Evolutionary conservation across 1,140 invertebrate genomes (phyloP).

Genomic region (Drosophila azteca): DNA sequence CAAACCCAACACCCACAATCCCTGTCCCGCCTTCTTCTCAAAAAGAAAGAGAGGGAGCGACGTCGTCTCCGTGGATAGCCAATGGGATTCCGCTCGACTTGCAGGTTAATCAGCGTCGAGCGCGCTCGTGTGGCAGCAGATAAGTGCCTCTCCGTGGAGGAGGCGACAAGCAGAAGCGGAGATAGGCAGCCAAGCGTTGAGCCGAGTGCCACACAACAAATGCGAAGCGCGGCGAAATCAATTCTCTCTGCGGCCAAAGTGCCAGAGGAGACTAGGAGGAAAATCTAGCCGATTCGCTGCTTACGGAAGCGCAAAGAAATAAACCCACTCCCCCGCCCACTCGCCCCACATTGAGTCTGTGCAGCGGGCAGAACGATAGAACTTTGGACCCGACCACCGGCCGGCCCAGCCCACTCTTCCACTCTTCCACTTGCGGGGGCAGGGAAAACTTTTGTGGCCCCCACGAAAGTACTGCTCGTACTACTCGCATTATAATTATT

Average conservation of each 20-base stretch:
- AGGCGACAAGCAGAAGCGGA: slow-evolving; percentile 20
- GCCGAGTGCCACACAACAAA: slow-evolving; percentile 50
- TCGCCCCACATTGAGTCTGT: slow-evolving; percentile 42
- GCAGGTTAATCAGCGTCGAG: slow-evolving; percentile 56
- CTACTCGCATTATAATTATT: not conserved
- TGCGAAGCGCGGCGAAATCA: slow-evolving; percentile 75
- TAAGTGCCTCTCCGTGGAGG: slow-evolving; percentile 30
- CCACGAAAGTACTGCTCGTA: not conserved
- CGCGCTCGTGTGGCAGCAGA: slow-evolving; percentile 25
- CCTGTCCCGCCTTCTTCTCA: not conserved
- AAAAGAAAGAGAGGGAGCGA: not conserved
- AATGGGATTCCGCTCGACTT: slow-evolving; percentile 30
- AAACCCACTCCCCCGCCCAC: slow-evolving; percentile 49
- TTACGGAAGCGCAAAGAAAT: slow-evolving; percentile 80
- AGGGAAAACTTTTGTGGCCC: no score
- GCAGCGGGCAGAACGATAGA: slow-evolving; percentile 63
- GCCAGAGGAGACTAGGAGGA: slow-evolving; percentile 29
- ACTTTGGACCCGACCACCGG: slow-evolving; percentile 29
- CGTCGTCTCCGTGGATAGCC: not conserved
- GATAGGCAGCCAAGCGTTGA: slow-evolving; percentile 43
- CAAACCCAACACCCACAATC: not conserved
- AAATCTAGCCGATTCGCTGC: slow-evolving; percentile 58
- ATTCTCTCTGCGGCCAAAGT: slow-evolving; percentile 31
- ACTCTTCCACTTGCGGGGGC: not conserved
- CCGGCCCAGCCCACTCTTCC: slow-evolving; percentile 19